phyloP scores from a whole-genome alignment of 2,113 vertebrate genomes.

The Hiodon alosoides region DNA sequence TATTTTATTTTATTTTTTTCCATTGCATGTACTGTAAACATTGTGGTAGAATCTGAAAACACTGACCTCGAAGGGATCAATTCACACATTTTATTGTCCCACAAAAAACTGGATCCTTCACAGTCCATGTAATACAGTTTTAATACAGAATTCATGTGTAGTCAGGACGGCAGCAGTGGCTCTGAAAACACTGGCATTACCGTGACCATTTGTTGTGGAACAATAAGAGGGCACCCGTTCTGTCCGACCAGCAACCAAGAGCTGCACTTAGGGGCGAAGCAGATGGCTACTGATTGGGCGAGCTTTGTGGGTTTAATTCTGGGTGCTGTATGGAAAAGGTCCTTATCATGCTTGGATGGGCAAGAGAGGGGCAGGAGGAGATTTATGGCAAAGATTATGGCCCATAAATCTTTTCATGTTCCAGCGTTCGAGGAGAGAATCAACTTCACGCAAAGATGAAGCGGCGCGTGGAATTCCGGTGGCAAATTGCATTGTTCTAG shows the following conservation, averaged over 20 bases:
- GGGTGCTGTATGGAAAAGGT: constrained; percentile 80
- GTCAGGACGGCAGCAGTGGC: constrained; percentile 20
- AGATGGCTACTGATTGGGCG: constrained; percentile 84
- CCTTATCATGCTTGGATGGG: constrained; percentile 76
- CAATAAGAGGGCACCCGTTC: constrained; percentile 66
- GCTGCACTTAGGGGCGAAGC: constrained; percentile 72
- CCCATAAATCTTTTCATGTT: constrained; percentile 67
- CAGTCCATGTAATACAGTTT: background rate
- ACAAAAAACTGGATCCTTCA: background rate
- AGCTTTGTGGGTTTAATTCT: constrained; percentile 75
- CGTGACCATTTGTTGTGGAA: constrained; percentile 65
- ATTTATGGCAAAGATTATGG: constrained; percentile 62
- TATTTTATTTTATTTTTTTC: background rate
- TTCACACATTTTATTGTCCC: background rate
- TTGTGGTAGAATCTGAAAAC: background rate
- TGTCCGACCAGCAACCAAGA: constrained; percentile 47
- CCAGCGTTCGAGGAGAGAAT: constrained; percentile 47
- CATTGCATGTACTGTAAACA: no score
- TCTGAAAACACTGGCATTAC: constrained; percentile 30
- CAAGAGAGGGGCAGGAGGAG: constrained; percentile 67
- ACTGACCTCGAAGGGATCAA: background rate
- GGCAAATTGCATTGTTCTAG: background rate
- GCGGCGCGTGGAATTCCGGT: constrained; percentile 13
- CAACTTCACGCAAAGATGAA: constrained; percentile 35
- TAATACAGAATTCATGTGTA: background rate